phyloP scores from a whole-genome alignment of 2,113 vertebrate species.

The Psilopogon haemacephalus region DNA sequence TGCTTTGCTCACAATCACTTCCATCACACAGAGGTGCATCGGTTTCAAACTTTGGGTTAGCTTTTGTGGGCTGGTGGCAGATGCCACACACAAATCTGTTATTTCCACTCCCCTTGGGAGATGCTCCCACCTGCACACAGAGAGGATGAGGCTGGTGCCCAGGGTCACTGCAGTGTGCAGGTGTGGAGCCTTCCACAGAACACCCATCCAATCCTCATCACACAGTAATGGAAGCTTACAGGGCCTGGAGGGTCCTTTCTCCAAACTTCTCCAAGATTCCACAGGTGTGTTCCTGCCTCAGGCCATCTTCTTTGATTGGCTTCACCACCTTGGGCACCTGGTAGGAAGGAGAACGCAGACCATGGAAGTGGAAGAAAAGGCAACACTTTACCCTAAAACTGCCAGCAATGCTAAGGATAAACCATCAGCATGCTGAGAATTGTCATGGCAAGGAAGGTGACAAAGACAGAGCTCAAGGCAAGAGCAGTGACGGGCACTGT shows the following conservation, averaged over 20 bases:
- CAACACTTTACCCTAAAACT: not conserved
- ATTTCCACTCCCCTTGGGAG: not conserved
- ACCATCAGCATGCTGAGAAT: not conserved
- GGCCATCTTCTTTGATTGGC: conserved; percentile 41
- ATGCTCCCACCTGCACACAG: not conserved
- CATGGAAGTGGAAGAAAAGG: not conserved
- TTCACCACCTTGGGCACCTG: conserved; percentile 54
- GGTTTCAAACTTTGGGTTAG: not conserved
- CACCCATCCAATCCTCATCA: not conserved
- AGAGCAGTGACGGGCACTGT: not conserved
- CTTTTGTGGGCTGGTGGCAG: not conserved
- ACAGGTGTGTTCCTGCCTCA: conserved; percentile 53
- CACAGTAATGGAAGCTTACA: conserved; percentile 18
- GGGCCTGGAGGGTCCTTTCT: conserved; percentile 10
- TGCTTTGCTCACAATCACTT: not conserved
- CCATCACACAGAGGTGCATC: not conserved
- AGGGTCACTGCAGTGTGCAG: not conserved
- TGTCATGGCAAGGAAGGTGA: not conserved
- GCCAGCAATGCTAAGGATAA: not conserved
- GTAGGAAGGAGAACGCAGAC: not conserved
- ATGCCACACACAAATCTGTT: not conserved
- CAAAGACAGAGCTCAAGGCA: not conserved
- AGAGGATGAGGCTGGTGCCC: not conserved
- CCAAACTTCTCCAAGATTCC: conserved; percentile 46
- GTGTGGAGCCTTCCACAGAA: not conserved